These are phyloP conservation scores for Torymus texanus DNA, from an alignment of 2,888 invertebrate species.

Conservation along the genomic window DNA sequence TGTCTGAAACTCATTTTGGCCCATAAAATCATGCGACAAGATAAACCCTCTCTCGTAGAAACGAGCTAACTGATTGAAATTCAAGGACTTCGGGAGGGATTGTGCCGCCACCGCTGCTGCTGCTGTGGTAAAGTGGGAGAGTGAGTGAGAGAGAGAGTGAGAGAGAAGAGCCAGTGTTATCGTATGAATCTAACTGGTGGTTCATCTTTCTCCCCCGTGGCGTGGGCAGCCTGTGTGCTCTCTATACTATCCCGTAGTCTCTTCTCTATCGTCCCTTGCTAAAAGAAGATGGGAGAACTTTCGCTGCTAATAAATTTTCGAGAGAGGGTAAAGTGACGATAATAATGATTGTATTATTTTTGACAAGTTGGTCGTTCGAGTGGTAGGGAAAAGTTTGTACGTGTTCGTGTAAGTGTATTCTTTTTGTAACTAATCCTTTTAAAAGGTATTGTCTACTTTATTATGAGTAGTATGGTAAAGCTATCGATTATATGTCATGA, in stretches of 20 bases:
- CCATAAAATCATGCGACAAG: constrained; percentile 41
- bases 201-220: constrained; percentile 46
- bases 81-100: constrained; percentile 40
- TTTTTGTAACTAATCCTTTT: no score
- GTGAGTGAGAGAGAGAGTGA: no score
- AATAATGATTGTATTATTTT: no score
- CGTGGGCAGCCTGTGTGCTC: no score
- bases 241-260: neutral
- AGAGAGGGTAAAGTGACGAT: no score
- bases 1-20: constrained; percentile 5
- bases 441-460: no score
- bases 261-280: neutral
- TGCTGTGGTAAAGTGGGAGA: no score
- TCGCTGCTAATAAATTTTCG: constrained; percentile 4
- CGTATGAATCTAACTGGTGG: constrained; percentile 55
- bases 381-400: no score
- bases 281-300: constrained; percentile 28
- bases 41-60: constrained; percentile 28
- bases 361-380: no score
- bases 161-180: constrained; percentile 37
- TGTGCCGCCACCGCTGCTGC: neutral
- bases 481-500: no score
- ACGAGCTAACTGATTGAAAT: constrained; percentile 51
- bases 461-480: no score
- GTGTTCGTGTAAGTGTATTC: no score